Evolutionary conservation across 2,113 vertebrate genomes (phyloP), one percentile per base, ranked within the genome.

Genomic region (Spermophilus dauricus): DNA sequence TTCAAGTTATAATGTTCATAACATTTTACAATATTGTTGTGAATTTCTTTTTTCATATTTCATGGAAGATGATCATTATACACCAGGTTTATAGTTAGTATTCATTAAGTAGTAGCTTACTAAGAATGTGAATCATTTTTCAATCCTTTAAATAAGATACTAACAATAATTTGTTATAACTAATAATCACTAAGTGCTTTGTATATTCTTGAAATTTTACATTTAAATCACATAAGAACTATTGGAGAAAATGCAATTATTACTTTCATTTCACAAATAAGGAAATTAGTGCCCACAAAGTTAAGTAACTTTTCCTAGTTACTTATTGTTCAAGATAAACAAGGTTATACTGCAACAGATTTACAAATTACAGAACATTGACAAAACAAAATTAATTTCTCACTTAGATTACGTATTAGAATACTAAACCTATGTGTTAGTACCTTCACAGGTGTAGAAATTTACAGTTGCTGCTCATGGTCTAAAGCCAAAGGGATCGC

Each of bases 101-200:
- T 80, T 73, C 5, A 80, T 96, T 96, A 87, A 84, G 82, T 65
- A 72, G 8, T 80, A 78, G 32, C 87, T 91, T 69, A 86, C 48
- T 75, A 67, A 65, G 16, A 91, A 67, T 72, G 69, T 2, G 2
- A 56, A 63, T 65, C 5, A 10, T 34, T 85, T 48, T 56, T 84
- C 16, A 86, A 45, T 39, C 10, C 56, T 93, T 85, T 17, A 32
- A 72, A 73, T 8, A 39, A 89, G 22, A 14, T 89, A 30, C 32
- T 81, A 28, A 67, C 42, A 81, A 80, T 73, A 86, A 91, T 80
- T 72, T 78, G 18, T 72, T 90, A 83, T 20, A 48, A 58, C 16
- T 75, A 48, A 10, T 45, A 93, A 90, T 51, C 92, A 45, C 2
- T 72, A 5, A 67, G 5, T 81, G 8, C 16, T 93, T 91, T 18